Conservation (phyloP, 1,140 invertebrate genomes). For the Phocides pigmalion region DNA sequence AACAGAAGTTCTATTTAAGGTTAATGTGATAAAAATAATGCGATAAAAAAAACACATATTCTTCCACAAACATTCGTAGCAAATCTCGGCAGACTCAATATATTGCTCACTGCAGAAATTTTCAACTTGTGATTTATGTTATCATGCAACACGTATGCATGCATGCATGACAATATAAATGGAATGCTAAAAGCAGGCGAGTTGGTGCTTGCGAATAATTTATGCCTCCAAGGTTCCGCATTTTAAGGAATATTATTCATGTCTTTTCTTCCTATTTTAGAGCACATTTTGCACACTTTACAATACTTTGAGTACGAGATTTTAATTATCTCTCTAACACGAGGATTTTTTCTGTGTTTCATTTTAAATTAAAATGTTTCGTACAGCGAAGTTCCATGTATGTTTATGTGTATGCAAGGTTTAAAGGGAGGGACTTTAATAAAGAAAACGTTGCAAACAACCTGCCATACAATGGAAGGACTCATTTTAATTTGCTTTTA, state of each 20-base stretch:
- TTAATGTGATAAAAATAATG: no score
- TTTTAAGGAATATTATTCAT: conserved; percentile 34
- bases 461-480: no score
- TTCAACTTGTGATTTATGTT: conserved; percentile 21
- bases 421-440: no score
- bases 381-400: background rate
- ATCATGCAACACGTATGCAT: conserved; percentile 18
- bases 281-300: conserved; percentile 14
- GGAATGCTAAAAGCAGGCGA: conserved; percentile 34
- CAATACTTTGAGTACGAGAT: conserved; percentile 18
- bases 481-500: no score
- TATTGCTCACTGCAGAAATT: conserved; percentile 10
- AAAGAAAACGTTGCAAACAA: no score
- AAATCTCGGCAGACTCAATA: background rate
- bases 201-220: conserved; percentile 31
- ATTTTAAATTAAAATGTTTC: conserved; percentile 6
- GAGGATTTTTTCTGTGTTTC: background rate
- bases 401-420: no score
- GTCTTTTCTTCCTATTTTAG: conserved; percentile 25
- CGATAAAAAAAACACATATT: no score
- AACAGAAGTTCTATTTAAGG: no score
- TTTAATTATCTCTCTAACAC: conserved; percentile 23
- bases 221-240: conserved; percentile 28
- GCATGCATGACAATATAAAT: conserved; percentile 34
- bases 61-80: no score